Evolutionary conservation across 2,888 invertebrate species (phyloP).

Genomic region (Troides oblongomaculatus): DNA sequence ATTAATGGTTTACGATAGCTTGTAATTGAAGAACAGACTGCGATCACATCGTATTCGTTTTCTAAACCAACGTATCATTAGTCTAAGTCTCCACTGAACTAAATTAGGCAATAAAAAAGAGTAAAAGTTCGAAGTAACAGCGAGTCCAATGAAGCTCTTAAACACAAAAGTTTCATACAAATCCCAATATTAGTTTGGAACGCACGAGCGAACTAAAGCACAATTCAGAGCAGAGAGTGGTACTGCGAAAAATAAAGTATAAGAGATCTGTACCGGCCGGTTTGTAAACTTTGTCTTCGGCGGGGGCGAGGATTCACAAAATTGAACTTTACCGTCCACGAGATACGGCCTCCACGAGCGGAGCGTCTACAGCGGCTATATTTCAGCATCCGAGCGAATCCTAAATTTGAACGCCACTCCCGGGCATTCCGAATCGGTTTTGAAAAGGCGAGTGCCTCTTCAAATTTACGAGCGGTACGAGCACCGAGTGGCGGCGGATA

Average conservation of each 20-base stretch:
- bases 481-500: conserved; percentile 39
- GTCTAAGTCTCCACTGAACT: neutral
- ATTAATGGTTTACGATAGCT: too few species aligned
- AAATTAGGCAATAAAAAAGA: neutral
- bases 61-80: too few species aligned
- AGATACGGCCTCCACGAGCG: conserved; percentile 25
- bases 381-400: conserved; percentile 51
- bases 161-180: conserved; percentile 39
- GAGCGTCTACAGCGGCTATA: conserved; percentile 41
- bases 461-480: conserved; percentile 54
- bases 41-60: too few species aligned
- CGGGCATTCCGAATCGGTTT: conserved; percentile 59
- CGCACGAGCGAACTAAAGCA: conserved; percentile 42
- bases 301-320: conserved; percentile 29
- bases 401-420: conserved; percentile 61
- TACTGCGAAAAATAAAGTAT: conserved; percentile 40
- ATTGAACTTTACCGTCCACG: conserved; percentile 36
- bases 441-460: conserved; percentile 62
- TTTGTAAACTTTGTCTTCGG: conserved; percentile 33
- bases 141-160: conserved; percentile 20
- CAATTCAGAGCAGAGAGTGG: conserved; percentile 40
- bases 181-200: conserved; percentile 48
- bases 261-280: conserved; percentile 36
- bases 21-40: too few species aligned
- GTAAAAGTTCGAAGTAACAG: conserved; percentile 12